Evolutionary conservation across 2,797 vertebrate species (phyloP).

Genomic region (Simalia tracyae): DNA sequence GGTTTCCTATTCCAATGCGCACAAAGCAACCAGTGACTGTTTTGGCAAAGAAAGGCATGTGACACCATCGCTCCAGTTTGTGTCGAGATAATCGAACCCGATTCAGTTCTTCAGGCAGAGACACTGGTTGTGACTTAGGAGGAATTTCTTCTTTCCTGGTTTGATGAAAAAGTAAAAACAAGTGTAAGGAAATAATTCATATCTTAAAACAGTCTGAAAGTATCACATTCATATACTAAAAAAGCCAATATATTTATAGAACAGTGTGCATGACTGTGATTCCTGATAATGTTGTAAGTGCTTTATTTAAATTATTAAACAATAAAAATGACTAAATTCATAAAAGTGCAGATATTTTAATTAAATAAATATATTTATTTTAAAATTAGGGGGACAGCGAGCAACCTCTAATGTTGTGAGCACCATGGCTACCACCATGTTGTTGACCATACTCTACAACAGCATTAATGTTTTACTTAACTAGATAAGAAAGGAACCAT

Average conservation of each 20-base stretch:
- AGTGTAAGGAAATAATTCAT: not conserved
- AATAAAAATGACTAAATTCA: not conserved
- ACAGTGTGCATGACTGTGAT: no score
- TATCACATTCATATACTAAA: not conserved
- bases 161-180: not conserved
- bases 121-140: constrained; percentile 94
- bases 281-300: no score
- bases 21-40: constrained; percentile 98
- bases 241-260: not conserved
- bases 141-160: constrained; percentile 90
- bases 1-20: constrained; percentile 96
- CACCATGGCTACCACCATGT: not conserved
- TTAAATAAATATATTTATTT: not conserved
- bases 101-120: constrained; percentile 94
- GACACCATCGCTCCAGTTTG: constrained; percentile 98
- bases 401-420: not conserved
- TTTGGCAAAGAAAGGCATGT: constrained; percentile 98
- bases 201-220: not conserved
- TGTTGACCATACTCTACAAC: no score
- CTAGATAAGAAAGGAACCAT: not conserved
- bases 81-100: constrained; percentile 92
- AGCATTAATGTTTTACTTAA: not conserved
- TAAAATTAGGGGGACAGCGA: not conserved
- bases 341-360: not conserved
- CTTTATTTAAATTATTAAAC: not conserved